A percentile compares a stretch with the other conserved stretches of the same genome.
phyloP scores from a whole-genome alignment of 64 coral and sea anemone species.

The Dendronephthya gigantea region DNA sequence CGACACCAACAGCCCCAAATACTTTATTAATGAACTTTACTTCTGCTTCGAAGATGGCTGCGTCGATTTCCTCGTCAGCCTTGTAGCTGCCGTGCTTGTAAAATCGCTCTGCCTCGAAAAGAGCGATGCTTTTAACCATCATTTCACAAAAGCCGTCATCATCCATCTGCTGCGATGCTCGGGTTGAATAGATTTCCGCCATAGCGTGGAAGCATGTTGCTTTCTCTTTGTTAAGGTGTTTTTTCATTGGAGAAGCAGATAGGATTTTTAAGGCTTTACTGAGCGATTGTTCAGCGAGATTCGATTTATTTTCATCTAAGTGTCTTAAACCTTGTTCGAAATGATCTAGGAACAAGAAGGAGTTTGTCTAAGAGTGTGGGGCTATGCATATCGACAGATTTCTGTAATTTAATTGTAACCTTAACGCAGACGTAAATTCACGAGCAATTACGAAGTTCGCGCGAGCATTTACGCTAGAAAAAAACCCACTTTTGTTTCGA shows the following conservation, averaged over 20 bases:
- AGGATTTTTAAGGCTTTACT: neutral
- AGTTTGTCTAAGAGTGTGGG: no score
- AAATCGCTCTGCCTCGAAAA: neutral
- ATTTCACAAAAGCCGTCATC: neutral
- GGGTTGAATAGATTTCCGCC: neutral
- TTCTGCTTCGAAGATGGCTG: neutral
- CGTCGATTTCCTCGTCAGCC: neutral
- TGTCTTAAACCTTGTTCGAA: neutral
- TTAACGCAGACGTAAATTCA: no score
- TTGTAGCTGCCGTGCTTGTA: neutral
- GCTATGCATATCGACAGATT: no score
- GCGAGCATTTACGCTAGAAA: no score
- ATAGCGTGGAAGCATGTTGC: neutral
- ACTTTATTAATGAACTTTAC: neutral
- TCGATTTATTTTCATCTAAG: neutral
- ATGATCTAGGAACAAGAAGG: neutral
- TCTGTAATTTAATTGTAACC: no score
- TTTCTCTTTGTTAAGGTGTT: neutral
- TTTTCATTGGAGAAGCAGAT: neutral
- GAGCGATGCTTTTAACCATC: constrained; percentile 15
- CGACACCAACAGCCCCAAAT: neutral
- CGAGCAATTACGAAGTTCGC: no score
- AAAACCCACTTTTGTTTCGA: no score
- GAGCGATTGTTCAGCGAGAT: neutral
- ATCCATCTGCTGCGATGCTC: neutral